These are phyloP conservation scores for Prietella phreatophila DNA, from an alignment of 2,113 vertebrate genomes.

Conservation along the genomic window DNA sequence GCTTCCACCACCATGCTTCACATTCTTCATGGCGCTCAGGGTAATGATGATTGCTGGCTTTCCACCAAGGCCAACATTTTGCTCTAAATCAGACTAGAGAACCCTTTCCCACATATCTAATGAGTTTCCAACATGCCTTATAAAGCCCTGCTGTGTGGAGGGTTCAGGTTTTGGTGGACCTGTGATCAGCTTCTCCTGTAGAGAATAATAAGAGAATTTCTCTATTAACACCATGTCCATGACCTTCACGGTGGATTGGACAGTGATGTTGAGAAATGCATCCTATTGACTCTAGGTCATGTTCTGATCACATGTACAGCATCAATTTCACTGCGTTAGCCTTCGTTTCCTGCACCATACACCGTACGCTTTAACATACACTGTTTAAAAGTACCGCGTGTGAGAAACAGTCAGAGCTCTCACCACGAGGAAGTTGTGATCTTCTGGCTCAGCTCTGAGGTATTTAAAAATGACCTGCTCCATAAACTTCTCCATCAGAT, in stretches of 20 bases:
- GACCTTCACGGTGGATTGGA: background rate
- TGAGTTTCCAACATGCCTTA: background rate
- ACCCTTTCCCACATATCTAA: background rate
- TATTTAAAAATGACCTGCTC: conserved; percentile 88
- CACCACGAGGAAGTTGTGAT: conserved; percentile 88
- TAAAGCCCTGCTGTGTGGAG: background rate
- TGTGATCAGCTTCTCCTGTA: background rate
- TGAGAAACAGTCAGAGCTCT: background rate
- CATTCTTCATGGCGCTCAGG: background rate
- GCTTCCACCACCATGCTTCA: conserved; percentile 11
- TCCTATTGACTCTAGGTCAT: background rate
- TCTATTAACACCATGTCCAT: background rate
- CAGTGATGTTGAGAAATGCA: background rate
- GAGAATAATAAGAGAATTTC: background rate
- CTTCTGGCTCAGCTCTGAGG: conserved; percentile 83
- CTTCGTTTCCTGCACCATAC: background rate
- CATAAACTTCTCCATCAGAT: conserved; percentile 89
- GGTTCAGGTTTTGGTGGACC: background rate
- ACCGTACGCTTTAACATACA: background rate
- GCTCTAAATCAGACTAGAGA: background rate
- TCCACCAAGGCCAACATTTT: background rate
- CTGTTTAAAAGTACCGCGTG: background rate
- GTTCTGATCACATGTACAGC: background rate
- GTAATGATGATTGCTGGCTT: background rate
- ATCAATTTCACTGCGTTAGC: background rate